Base-by-base conservation (phyloP, 2,888 invertebrate species). In the Hypomecis punctinalis region DNA sequence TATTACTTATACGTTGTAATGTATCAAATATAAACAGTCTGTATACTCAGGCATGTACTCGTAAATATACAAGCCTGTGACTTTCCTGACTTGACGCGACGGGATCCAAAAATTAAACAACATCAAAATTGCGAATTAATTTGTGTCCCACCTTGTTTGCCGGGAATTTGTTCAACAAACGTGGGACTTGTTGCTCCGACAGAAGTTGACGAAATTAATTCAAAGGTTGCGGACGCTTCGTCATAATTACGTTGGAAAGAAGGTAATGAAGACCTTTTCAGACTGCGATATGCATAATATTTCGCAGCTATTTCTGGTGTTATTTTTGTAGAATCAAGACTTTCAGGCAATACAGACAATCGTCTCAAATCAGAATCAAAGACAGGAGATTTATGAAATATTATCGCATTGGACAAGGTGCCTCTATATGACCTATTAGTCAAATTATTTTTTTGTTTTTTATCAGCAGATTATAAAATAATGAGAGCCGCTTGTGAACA, bases 141-240 rank as follows among this genome's bases (percentile, higher is more conserved):
- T 68, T 67, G 53, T 49, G 51, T 59, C 57, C 60, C 49, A 60
- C 52, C 61, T 61, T 69, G 56, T 68, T 76, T 73, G 69, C 66
- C 58, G 69, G 69, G 64, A 68, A 69, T 73, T 71, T 68, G 67
- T 66, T 67, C 68, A 66, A 73, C 74, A 73, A 76, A 72, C 70
- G 69, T 63, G 62, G 62, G 68, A 77, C 74, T 77, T 74, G 73
- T 74, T 75, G 71, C 69, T 76, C 70, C 66, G 53, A 61, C 69
- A 57, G 61, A 55, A 59, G 54, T 61, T 62, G 39, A 63, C 52
- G 70, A 57, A 75, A 73, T 78, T 73, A 75, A 72, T 75, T 75
- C 63, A 51, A 65, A 67, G 70, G 48, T 23, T 49, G 61, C 53
- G 56, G 56, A 42, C 56, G 53, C 45, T 52, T 43, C 52, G 35